Evolutionary conservation across 2,113 vertebrate species (phyloP), one percentile per base, ranked within the genome.

Genomic region (Ictalurus punctatus): DNA sequence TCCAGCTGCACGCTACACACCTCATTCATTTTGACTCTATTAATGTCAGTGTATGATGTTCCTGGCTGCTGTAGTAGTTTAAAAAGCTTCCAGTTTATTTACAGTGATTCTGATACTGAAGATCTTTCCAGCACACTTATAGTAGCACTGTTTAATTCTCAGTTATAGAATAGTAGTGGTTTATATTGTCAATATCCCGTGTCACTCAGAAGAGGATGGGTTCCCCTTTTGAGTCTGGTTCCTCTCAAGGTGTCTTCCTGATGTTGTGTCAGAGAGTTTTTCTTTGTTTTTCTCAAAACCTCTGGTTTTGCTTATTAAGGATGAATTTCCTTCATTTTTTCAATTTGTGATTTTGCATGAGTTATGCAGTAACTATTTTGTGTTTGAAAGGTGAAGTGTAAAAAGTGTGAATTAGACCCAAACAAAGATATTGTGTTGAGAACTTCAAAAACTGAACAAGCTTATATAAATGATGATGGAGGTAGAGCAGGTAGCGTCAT

Each of bases 1-100:
- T 80, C 40, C 59, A 80, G 37, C 74, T 30, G 40, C 58, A 52
- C 4, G 23, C 19, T 85, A 14, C 40, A n/a, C 82, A 30, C 14
- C 78, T 30, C 3, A 25, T 81, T 81, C 3, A 23, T 30, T 56
- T 23, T 27, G 3, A 17, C 8, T 54, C 1, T 17, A 9, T 30
- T 19, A 4, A 10, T 81, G 16, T 4, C 79, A 56, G 48, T 81
- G 12, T n/a, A 25, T 23, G 30, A 61, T n/a, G 0, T 83, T 56
- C 76, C 80, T 27, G 13, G 12, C 27, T 78, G 5, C 44, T 78
- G 52, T 56, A 30, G 78, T 10, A 78, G 44, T 78, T 78, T 27
- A 27, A 78, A 74, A 78, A 52, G 44, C 16, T 56, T 81, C n/a
- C 54, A 21, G 79, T 82, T 58, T 82, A 82, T 82, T 59, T 34